Percentiles rank a stretch among this genome's conserved stretches.
Conservation (phyloP, 2,888 invertebrate genomes). For the Gerosis bhagava region DNA sequence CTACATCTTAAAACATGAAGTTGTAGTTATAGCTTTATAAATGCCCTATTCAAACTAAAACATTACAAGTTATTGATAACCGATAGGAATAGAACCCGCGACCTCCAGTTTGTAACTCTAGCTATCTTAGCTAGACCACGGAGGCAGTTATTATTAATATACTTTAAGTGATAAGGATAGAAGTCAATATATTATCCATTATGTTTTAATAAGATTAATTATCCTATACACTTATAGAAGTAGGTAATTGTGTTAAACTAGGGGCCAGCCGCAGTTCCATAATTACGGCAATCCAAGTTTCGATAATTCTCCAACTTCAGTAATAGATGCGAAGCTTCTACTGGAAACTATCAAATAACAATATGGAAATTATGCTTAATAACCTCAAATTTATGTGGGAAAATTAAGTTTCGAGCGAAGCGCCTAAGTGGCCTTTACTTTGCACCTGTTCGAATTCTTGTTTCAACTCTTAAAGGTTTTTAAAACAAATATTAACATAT, state of each 20-base stretch:
- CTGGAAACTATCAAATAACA: constrained; percentile 22
- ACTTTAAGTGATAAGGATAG: no score
- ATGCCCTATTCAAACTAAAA: no score
- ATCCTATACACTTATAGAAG: background rate
- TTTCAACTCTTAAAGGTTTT: no score
- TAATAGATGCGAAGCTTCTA: constrained; percentile 20
- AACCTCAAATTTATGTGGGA: constrained; percentile 21
- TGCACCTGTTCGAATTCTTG: constrained; percentile 11
- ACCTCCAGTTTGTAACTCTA: no score
- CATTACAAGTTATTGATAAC: no score
- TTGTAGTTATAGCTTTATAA: no score
- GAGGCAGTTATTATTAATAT: no score
- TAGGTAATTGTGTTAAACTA: constrained; percentile 14
- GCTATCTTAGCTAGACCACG: no score
- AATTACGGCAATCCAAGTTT: constrained; percentile 23
- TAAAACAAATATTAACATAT: no score
- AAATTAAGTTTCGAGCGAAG: constrained; percentile 16
- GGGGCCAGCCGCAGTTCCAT: constrained; percentile 16
- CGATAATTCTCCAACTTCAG: constrained; percentile 18
- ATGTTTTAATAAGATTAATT: constrained; percentile 1
- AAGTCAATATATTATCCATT: no score
- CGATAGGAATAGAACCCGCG: no score
- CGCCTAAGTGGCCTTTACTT: constrained; percentile 8
- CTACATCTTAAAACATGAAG: no score
- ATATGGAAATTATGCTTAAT: constrained; percentile 21